Evolutionary conservation across 2,888 invertebrate genomes (phyloP), one percentile per base, ranked within the genome.

Genomic region (Hoplodrina blanda): DNA sequence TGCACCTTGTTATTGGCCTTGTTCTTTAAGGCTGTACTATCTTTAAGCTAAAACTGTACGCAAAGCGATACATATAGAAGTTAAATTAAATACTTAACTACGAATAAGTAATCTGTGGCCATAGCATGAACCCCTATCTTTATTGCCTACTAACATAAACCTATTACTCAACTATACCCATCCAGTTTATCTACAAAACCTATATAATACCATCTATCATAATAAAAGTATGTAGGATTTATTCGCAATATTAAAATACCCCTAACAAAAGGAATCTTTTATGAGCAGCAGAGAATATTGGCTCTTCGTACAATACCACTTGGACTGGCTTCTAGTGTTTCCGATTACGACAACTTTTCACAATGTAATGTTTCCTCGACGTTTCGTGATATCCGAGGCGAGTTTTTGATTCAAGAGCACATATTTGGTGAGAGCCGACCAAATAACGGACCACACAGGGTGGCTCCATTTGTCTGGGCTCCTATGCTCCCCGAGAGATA

Each of bases 391-490:
- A 86, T 86, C 85, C 87, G 81, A 86, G 85, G 80, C 83, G 81
- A 86, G 87, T 87, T 88, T 88, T 84, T 87, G 87, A 88, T 90
- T 86, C 78, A 82, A 91, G 89, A 88, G 87, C 89, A 91, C 89
- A 92, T 92, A 91, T 92, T 92, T 91, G 89, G 91, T 90, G 87
- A 91, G 91, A 91, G 90, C 87, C 90, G 88, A 85, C 92, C 91
- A 92, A 93, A 93, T 91, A 93, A 86, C 87, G 86, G 95, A 95
- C 95, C 95, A 95, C 95, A 95, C 95, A 95, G 93, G 94, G 93
- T 92, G 95, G 91, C 88, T 93, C 92, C 95, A 94, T 95, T 95
- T 94, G 94, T 92, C 93, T 89, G 92, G 87, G 88, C 89, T 88
- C 85, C 88, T 87, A 81, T 88, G 89, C 92, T 92, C 92, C 91